Evolutionary conservation across 92 coral and sea anemone genomes (phyloP), one percentile per base, ranked within the genome.

Genomic region (Pocillopora meandrina): DNA sequence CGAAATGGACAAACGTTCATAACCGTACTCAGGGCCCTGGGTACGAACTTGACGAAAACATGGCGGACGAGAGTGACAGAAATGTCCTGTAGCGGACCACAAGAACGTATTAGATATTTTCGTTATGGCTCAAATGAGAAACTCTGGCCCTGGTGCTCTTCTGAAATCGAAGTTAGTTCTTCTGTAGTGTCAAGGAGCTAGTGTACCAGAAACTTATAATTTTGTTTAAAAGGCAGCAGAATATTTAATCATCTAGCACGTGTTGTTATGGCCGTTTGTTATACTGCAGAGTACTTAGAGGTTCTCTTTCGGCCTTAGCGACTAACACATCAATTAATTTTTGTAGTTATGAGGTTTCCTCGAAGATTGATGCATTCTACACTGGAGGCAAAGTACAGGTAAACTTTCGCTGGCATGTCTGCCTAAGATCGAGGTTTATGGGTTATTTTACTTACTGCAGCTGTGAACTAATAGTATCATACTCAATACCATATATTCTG

Each of bases 311-410:
- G 9, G 68, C 14, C 18, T 16, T 13, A 70, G 18, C 18, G 19
- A 9, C 63, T 61, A 20, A 18, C 2, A 69, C 35, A 70, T 12
- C 10, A 67, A 35, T 26, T 14, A 65, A 56, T 21, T 59, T 33
- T 36, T 56, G 81, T 72, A 96, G 98, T 79, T 96, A 80, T 82
- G 95, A 90, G 61, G 91, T 96, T 10, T 74, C 84, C 3, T 90
- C 98, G 31, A 94, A 92, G 86, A 91, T 94, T 26, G 98, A 94
- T 75, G 96, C 98, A 10, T 89, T 96, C 83, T 96, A 96, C 81
- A 96, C 98, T 82, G 98, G 98, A 15, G 98, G 98, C 23, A 96
- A 96, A 87, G 92, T 94, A 52, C 96, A 94, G 98, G 98, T 96
- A 84, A 15, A 87, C 10, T 52, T 55, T 20, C 17, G 13, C 8